These are phyloP conservation scores for Gobio occitaniae DNA, from an alignment of 2,797 vertebrate species.

Conservation along the genomic window DNA sequence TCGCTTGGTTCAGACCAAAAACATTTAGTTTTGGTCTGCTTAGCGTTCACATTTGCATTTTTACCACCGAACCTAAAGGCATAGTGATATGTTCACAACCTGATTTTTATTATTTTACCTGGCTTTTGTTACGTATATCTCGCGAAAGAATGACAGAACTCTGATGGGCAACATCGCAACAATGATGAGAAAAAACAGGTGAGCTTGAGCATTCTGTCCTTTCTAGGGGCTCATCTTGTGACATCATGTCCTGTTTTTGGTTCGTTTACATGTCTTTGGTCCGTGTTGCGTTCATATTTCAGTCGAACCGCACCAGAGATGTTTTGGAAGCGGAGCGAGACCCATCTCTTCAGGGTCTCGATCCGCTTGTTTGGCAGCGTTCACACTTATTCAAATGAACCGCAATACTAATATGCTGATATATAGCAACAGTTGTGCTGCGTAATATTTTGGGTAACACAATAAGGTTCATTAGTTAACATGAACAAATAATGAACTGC, in stretches of 20 bases:
- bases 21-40: background rate
- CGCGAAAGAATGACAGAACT: background rate
- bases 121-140: background rate
- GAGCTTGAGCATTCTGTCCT: too few relatives aligned
- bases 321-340: background rate
- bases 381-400: background rate
- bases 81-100: too few relatives aligned
- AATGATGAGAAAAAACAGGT: background rate
- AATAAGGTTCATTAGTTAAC: too few relatives aligned
- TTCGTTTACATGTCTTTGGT: background rate
- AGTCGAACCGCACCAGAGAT: background rate
- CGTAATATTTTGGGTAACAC: too few relatives aligned
- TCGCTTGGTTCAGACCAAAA: background rate
- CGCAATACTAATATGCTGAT: too few relatives aligned
- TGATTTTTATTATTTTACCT: too few relatives aligned
- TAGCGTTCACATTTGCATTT: background rate
- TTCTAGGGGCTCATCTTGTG: too few relatives aligned
- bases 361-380: background rate
- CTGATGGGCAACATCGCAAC: background rate
- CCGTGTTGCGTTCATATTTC: rapidly evolving
- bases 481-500: too few relatives aligned
- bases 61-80: background rate
- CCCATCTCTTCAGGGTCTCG: background rate
- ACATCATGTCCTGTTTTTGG: background rate
- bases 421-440: too few relatives aligned